Percentiles rank a stretch among this genome's conserved stretches.
phyloP scores from a whole-genome alignment of 2,888 invertebrate species.

The Hypselothyrea guttata region DNA sequence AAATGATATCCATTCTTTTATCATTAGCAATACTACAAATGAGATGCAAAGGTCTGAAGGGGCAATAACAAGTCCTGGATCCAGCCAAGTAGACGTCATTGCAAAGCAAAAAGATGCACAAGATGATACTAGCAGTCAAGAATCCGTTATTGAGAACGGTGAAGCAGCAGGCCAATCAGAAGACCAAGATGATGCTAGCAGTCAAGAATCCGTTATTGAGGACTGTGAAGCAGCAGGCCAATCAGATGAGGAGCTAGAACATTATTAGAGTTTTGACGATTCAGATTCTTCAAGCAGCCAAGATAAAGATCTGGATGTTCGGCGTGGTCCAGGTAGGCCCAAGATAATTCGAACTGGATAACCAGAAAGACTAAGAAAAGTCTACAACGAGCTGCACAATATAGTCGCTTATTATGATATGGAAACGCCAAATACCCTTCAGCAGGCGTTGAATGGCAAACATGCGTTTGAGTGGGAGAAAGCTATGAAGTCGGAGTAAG shows the following conservation, averaged over 20 bases:
- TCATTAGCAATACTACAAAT: slow-evolving; percentile 27
- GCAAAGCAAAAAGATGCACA: too few relatives aligned
- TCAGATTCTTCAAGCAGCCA: background rate
- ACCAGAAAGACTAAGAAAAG: slow-evolving; percentile 18
- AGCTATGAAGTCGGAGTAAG: slow-evolving; percentile 32
- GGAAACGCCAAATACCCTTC: slow-evolving; percentile 12
- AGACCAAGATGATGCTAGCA: too few relatives aligned
- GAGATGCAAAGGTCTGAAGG: too few relatives aligned
- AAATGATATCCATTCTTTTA: slow-evolving; percentile 5
- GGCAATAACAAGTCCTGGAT: too few relatives aligned
- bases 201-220: background rate
- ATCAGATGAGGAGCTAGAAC: background rate
- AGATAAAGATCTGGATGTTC: background rate
- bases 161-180: background rate
- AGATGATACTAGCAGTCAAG: too few relatives aligned
- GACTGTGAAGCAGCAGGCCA: slow-evolving; percentile 2
- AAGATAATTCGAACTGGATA: slow-evolving; percentile 11
- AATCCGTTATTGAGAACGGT: slow-evolving; percentile 5
- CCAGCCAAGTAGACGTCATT: background rate
- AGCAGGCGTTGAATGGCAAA: slow-evolving; percentile 3
- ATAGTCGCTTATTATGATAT: background rate
- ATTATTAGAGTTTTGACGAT: background rate
- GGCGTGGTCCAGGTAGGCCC: slow-evolving; percentile 14
- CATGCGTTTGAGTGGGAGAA: slow-evolving; percentile 8
- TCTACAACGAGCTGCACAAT: slow-evolving; percentile 3